These are phyloP conservation scores for Odontesthes bonariensis DNA, from an alignment of 2,113 vertebrate genomes.

Conservation along the genomic window DNA sequence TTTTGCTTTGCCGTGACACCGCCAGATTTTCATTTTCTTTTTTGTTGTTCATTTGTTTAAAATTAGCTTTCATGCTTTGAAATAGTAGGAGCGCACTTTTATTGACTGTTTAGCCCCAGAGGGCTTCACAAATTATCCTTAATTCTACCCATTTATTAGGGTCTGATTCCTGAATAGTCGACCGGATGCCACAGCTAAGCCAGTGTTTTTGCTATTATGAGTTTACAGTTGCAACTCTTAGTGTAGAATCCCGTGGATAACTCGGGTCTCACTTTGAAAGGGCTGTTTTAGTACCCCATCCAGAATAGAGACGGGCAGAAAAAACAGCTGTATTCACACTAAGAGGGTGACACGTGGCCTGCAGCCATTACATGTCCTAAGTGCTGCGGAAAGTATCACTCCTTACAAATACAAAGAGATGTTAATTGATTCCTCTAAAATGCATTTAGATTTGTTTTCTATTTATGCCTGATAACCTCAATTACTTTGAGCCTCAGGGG, in stretches of 20 bases:
- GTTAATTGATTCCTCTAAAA: constrained; percentile 70
- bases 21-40: no score
- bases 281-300: constrained; percentile 13
- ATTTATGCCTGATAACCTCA: constrained; percentile 69
- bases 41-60: background rate
- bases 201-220: background rate
- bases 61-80: background rate
- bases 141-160: constrained; percentile 14
- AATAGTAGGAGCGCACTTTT: background rate
- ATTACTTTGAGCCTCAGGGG: constrained; percentile 65
- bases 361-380: constrained; percentile 10
- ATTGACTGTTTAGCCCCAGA: background rate
- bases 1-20: background rate
- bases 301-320: background rate
- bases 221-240: constrained; percentile 13
- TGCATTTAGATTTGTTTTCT: constrained; percentile 60
- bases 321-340: background rate
- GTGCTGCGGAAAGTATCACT: constrained; percentile 24
- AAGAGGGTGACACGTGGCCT: background rate
- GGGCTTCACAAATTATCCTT: constrained; percentile 11
- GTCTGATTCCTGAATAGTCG: background rate
- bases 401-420: constrained; percentile 58
- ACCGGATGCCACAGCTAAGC: background rate
- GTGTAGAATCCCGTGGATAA: constrained; percentile 6
- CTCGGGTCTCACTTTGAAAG: constrained; percentile 20